Base-by-base conservation (phyloP, 92 coral and sea anemone species). In the Desmophyllum pertusum region DNA sequence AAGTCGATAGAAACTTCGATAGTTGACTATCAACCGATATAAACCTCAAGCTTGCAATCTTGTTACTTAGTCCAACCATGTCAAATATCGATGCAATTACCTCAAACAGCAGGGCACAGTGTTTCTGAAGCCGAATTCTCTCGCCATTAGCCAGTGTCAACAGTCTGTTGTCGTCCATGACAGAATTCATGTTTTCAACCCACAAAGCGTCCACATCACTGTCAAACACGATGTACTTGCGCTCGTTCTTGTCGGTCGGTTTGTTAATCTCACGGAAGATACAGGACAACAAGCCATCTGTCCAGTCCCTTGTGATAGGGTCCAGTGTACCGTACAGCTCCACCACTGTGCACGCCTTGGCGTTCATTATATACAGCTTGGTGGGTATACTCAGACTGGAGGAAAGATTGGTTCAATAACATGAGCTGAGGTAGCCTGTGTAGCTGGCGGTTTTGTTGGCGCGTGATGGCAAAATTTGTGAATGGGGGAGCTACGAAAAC, bases 141-240 rank as follows among this genome's bases (percentile, higher is more conserved):
- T 97, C 99, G 42, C 99, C 99, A 78, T 97, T 97, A 23, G 99
- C 99, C 83, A 97, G 84, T 0, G 99, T 97, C 66, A 97, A 79
- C 86, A 97, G 88, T 65, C 91, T 93, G 88, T 97, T 97, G 79
- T 97, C 99, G 84, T 97, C 99, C 99, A 97, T 97, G 6, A 97
- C 99, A 69, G 99, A 97, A 86, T 97, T 97, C 99, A 97, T 97
- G 81, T 97, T 97, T 89, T 97, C 99, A 17, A 97, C 99, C 99
- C 99, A 97, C 78, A 97, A 87, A 13, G 99, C 99, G 79, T 97
- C 99, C 46, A 97, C 99, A 67, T 97, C 99, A 52, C 99, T 91
- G 80, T 97, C 99, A 78, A 97, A 97, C 81, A 97, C 99, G 65
- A 97, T 97, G 74, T 97, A 97, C 89, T 97, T 97, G 64, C 99